Conservation (phyloP, 1,140 invertebrate species). For the Drosophila simulans region DNA sequence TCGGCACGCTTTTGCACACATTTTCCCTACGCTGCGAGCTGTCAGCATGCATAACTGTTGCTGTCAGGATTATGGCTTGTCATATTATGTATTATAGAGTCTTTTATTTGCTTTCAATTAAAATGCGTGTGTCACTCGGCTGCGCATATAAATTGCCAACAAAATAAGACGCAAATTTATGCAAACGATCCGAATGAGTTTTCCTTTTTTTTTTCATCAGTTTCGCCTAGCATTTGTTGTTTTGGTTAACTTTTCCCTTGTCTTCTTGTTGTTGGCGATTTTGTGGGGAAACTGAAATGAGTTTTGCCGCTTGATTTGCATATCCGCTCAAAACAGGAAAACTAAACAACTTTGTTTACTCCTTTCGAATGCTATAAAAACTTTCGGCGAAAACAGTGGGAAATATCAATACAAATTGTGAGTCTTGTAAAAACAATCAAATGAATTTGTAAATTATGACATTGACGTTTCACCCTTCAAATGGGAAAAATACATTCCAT, state of each 20-base stretch:
- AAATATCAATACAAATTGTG: constrained; percentile 32
- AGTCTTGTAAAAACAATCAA: constrained; percentile 50
- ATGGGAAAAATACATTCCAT: constrained; percentile 1
- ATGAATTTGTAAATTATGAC: constrained; percentile 30
- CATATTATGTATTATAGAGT: constrained; percentile 78
- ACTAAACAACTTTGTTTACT: constrained; percentile 70
- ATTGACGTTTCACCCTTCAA: not conserved
- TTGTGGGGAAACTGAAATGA: constrained; percentile 55
- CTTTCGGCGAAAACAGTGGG: constrained; percentile 23
- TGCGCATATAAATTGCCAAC: constrained; percentile 76
- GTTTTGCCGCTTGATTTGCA: constrained; percentile 56
- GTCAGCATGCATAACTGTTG: constrained; percentile 78
- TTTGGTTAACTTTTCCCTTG: constrained; percentile 15
- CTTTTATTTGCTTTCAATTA: constrained; percentile 83
- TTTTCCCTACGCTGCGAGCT: constrained; percentile 37
- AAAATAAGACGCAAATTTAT: constrained; percentile 77
- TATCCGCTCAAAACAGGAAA: constrained; percentile 56
- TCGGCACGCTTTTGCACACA: constrained; percentile 11
- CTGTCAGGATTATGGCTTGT: constrained; percentile 80
- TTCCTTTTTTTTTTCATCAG: constrained; percentile 17
- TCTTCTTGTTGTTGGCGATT: constrained; percentile 20
- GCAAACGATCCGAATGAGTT: constrained; percentile 54
- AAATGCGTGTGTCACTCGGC: constrained; percentile 72
- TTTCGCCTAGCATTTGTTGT: constrained; percentile 8
- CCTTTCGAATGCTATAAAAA: constrained; percentile 33